Base-by-base conservation (phyloP, 2,113 vertebrate species). In the Oryzias celebensis region DNA sequence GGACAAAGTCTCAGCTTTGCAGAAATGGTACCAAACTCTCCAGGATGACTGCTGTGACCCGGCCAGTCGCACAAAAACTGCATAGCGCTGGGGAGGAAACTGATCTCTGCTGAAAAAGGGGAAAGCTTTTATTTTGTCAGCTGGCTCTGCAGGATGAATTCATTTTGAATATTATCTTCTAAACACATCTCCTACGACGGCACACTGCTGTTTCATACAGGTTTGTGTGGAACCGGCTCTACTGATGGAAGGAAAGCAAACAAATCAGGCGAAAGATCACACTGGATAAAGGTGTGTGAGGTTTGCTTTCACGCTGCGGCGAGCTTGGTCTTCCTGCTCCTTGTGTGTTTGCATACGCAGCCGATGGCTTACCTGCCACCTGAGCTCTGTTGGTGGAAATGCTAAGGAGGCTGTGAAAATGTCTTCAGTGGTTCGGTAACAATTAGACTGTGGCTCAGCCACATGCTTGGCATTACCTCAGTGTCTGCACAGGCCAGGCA, bases 381-480 rank as follows among this genome's bases (percentile, higher is more conserved):
- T 50, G 28, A 23, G 20, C 47, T 15, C 4, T 5, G 16, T 46
- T 75, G 77, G 73, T 64, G 65, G 71, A 76, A 71, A 67, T 41
- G 36, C 52, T 46, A 2, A 63, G 53, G 52, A 61, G 65, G 60
- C 2, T 7, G 36, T 41, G 69, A 74, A 69, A 75, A 77, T 65
- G 47, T 80, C 81, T 68, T 85, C 73, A 76, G 64, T 60, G 56
- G 49, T 52, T 36, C 68, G 65, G 23, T 83, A 74, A 77, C 78
- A 58, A 87, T 83, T 59, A 76, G 79, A 14, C 71, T 62, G 69
- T 46, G 10, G 64, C 71, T 74, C 74, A 68, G 72, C 73, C 81
- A 81, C 75, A 68, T 66, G 71, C 82, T 83, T 80, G 74, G 73
- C 83, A 87, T 87, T 73, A 77, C 79, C 71, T 64, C 62, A 68